Base-by-base conservation (phyloP, 2,797 vertebrate genomes). In the Gymnodraco acuticeps region DNA sequence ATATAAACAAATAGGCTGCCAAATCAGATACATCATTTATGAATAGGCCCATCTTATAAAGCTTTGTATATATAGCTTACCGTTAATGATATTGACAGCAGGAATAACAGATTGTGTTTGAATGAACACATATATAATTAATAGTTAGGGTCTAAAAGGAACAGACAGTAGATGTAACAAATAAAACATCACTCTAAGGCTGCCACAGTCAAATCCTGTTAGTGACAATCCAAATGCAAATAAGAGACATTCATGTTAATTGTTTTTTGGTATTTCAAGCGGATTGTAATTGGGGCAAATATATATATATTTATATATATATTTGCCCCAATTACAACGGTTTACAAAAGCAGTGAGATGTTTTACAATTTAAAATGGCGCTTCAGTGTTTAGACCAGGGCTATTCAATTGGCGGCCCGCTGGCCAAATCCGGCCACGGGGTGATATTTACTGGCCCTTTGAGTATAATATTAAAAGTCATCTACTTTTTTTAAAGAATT, bases 131-230 rank as follows among this genome's bases (percentile, higher is more conserved):
- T 10, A 48, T 5, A 16, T 15, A 38, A 41, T 9, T 27, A 51
- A 27, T 68, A 14, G 42, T 60, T 13, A 38, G 15, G 12, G 51
- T 51, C 42, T 0, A 19, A 60, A 38, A 31, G 50, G 58, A 54
- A 81, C n/a, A 81, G 14, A 38, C 15, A 43, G 10, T 5, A 58
- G 50, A 41, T 53, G 16, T 10, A 43, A 20, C 8, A 59, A 52
- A 38, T 45, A 56, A 73, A 20, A 17, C 42, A 75, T 60, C 27
- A 5, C 3, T 55, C 46, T 77, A 59, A 72, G 13, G 42, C 47
- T 64, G 66, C 66, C 13, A 1, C 33, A 38, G 8, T 9, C 1
- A 38, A 38, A 38, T 38, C 8, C 7, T 38, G 33, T 64, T 14
- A 20, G 23, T 1, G 2, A 56, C 3, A 15, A 13, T 8, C 65